phyloP scores from a whole-genome alignment of 2,797 vertebrate genomes.

The Dermochelys coriacea region DNA sequence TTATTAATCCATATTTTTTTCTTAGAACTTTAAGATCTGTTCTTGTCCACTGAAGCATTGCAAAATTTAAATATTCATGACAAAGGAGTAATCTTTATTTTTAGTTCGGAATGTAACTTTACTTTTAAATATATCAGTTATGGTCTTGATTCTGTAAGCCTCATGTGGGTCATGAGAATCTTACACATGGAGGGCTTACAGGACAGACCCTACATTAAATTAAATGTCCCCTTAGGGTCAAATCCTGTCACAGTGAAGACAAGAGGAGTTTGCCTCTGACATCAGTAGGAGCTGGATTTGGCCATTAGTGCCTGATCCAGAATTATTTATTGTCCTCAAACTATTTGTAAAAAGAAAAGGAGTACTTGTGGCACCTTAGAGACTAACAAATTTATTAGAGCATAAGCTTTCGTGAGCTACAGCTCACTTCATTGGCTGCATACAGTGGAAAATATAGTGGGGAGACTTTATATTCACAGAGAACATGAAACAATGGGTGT shows the following conservation, averaged over 20 bases:
- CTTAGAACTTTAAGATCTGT: not conserved
- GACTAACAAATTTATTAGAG: too few species aligned
- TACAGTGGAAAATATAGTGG: too few species aligned
- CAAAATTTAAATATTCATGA: not conserved
- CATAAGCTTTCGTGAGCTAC: too few species aligned
- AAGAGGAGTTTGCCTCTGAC: not conserved
- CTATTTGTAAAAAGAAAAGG: not conserved
- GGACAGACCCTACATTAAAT: not conserved
- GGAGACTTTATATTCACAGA: too few species aligned
- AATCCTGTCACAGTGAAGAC: not conserved
- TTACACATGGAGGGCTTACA: not conserved
- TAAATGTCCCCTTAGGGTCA: not conserved
- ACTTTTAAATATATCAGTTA: not conserved
- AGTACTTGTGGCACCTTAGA: too few species aligned
- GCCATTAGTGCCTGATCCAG: not conserved
- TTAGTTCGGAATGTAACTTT: not conserved
- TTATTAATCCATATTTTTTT: not conserved
- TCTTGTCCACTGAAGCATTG: not conserved
- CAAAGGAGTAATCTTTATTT: not conserved
- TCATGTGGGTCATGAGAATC: not conserved
- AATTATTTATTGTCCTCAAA: not conserved
- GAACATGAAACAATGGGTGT: too few species aligned
- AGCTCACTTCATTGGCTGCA: too few species aligned
- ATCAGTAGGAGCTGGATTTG: not conserved
- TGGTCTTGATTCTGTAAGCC: not conserved